phyloP scores from a whole-genome alignment of 2,797 vertebrate genomes.

The Pachyuromys duprasi region DNA sequence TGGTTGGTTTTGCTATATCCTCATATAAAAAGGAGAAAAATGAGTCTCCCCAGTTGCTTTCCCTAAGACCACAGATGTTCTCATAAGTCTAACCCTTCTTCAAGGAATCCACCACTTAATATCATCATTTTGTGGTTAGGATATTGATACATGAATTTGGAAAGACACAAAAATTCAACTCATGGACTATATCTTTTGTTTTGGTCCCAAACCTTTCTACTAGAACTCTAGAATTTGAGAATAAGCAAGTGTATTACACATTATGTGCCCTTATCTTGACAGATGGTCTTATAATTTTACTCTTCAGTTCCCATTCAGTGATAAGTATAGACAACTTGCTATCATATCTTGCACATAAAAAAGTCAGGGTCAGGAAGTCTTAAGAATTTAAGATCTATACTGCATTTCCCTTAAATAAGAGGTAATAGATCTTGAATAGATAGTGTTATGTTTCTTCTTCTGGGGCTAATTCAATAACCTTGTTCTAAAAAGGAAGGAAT shows the following conservation, averaged over 20 bases:
- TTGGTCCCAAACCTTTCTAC: not conserved
- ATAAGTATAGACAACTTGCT: not conserved
- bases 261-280: not conserved
- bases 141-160: not conserved
- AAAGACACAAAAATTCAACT: not conserved
- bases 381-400: not conserved
- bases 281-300: not conserved
- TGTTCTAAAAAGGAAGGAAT: constrained; percentile 10
- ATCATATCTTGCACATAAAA: not conserved
- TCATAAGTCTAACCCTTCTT: not conserved
- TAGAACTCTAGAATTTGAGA: not conserved
- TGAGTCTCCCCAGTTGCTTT: not conserved
- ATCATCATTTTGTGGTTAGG: not conserved
- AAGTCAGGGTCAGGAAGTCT: not conserved
- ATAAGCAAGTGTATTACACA: not conserved
- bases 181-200: not conserved
- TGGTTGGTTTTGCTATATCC: not conserved
- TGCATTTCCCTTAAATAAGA: not conserved
- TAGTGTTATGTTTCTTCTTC: not conserved
- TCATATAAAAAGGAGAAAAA: not conserved
- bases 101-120: not conserved
- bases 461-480: not conserved
- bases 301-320: not conserved
- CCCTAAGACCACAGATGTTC: not conserved
- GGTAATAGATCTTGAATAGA: constrained; percentile 2